phyloP scores from a whole-genome alignment of 2,888 invertebrate species.

The Amblyjoppa fuscipennis region DNA sequence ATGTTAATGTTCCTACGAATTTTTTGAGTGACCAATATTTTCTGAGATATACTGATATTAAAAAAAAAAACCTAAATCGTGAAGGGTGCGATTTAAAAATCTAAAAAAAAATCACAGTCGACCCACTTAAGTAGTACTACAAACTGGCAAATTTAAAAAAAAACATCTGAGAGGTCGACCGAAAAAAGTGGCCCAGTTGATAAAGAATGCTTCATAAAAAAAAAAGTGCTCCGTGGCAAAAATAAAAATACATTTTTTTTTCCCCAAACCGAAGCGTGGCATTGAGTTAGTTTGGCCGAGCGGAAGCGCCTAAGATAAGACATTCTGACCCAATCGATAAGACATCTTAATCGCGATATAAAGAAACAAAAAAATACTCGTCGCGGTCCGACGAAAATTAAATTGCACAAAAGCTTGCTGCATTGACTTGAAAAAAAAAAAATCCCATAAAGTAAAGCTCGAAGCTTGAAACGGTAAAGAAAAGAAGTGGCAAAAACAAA shows the following conservation, averaged over 20 bases:
- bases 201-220: no score
- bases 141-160: no score
- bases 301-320: not conserved
- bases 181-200: no score
- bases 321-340: not conserved
- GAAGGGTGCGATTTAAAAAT: no score
- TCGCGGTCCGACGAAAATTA: not conserved
- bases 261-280: not conserved
- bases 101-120: no score
- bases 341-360: not conserved
- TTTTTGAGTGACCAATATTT: no score
- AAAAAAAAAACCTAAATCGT: no score
- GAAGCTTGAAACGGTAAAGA: slow-evolving; percentile 23
- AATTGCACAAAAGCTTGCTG: slow-evolving; percentile 15
- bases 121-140: no score
- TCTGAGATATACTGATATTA: no score
- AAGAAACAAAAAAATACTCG: not conserved
- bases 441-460: slow-evolving; percentile 12
- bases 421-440: not conserved
- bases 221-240: no score
- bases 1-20: no score
- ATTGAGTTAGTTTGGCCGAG: not conserved
- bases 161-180: no score
- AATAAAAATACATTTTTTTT: not conserved
- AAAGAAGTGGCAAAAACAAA: not conserved